Base-by-base conservation (phyloP, 1,140 invertebrate genomes). In the Cydia splendana region DNA sequence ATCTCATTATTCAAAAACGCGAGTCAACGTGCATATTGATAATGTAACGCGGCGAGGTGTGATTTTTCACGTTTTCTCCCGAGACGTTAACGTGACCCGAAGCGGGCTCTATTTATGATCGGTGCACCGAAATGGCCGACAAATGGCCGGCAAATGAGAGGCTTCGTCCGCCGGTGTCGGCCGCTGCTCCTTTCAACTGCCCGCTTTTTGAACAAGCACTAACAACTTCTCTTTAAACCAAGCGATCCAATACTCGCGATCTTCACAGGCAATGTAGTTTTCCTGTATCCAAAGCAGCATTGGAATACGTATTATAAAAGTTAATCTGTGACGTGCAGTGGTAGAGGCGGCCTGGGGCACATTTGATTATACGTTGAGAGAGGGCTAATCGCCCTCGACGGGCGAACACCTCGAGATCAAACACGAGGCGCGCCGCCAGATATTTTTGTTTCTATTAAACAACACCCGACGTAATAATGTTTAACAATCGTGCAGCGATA, bases 361-460 rank as follows among this genome's bases (percentile, higher is more conserved):
- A 89, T 92, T 92, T 93, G 91, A 93, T 93, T 93, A 92, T 91
- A 93, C 87, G 91, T 93, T 92, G 89, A 88, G 89, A 88, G 89
- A 88, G 87, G 88, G 88, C 91, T 93, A 91, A 93, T 92, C 91
- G 90, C 89, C 86, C 87, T 88, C 84, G 91, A 92, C 91, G 88
- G 89, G 84, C 90, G 91, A 91, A 92, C 91, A 92, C 91, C 91
- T 91, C 91, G 91, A 93, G 91, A 93, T 93, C 91, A 93, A 93
- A 93, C 91, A 93, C 91, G 87, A 91, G 91, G 89, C 90, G 90
- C 87, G 90, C 91, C 91, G 91, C 89, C 91, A 92, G 91, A 93
- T 93, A 93, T 92, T 93, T 93, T 93, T 92, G 91, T 93, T 93
- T 93, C 91, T 93, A 93, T 93, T 93, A 92, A 93, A 93, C 91